phyloP scores from a whole-genome alignment of 2,797 vertebrate species.

The Pogonophryne albipinna region DNA sequence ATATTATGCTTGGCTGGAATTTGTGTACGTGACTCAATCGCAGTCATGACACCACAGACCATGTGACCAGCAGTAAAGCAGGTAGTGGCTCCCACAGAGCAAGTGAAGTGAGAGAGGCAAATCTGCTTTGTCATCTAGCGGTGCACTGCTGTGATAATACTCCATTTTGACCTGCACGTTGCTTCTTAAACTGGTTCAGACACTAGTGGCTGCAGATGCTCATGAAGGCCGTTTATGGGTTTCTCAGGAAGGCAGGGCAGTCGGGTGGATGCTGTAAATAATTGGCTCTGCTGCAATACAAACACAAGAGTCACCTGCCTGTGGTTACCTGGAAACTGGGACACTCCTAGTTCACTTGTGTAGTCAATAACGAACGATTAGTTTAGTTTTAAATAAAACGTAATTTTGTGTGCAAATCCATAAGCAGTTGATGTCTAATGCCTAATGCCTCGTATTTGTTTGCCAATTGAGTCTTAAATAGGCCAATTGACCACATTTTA shows the following conservation, averaged over 20 bases:
- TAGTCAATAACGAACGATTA: slow-evolving; percentile 28
- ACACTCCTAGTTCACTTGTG: slow-evolving; percentile 28
- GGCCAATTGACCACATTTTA: not conserved
- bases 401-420: not conserved
- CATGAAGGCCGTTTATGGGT: slow-evolving; percentile 10
- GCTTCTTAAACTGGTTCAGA: not conserved
- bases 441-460: too few species aligned
- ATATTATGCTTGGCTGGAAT: slow-evolving; percentile 4
- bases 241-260: not conserved
- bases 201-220: not conserved
- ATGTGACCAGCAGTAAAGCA: slow-evolving; percentile 56
- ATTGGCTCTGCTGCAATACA: not conserved
- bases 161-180: not conserved
- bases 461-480: too few species aligned
- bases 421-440: not conserved
- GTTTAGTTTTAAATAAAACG: slow-evolving; percentile 13
- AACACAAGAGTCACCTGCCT: slow-evolving; percentile 19
- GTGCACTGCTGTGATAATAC: not conserved
- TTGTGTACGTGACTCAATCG: slow-evolving; percentile 70
- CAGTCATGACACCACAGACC: slow-evolving; percentile 39
- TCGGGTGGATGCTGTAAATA: slow-evolving; percentile 32
- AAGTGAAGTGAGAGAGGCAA: not conserved
- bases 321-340: slow-evolving; percentile 52
- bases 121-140: not conserved
- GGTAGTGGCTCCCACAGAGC: not conserved